Evolutionary conservation across 2,113 vertebrate genomes (phyloP), one percentile per base, ranked within the genome.

Genomic region (Thalassoma bifasciatum): DNA sequence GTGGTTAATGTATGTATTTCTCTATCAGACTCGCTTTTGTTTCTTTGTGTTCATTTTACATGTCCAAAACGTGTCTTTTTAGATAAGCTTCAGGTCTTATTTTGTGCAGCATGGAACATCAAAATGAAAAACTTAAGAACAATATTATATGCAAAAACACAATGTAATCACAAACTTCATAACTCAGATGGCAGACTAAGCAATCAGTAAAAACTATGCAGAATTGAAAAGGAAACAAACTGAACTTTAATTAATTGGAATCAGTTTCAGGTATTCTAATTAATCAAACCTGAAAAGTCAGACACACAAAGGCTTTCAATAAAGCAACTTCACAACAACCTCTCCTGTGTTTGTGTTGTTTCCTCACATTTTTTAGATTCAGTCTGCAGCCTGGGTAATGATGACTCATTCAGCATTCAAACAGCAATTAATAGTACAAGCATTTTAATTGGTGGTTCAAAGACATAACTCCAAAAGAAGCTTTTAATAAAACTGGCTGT

Each of bases 211-310:
- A 38, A 26, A 60, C 52, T 17, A 38, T 63, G 40, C 26, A 63
- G 70, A 62, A 72, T 77, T 5, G n/a, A 8, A 46, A 65, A 37
- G 30, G 77, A 80, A 79, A 74, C 63, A 72, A 72, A 69, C 23
- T 68, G 0, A 59, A 57, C 19, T 71, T 68, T 58, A 79, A 84
- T 82, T 66, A 66, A 50, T 59, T 19, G 12, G 49, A 77, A 49
- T 51, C 24, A 0, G 66, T 78, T 51, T 58, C 62, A 69, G 66
- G 78, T 72, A 81, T 70, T 78, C 21, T 63, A 71, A 83, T 78
- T 8, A 78, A 56, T 69, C 52, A 44, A 23, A 58, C 30, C 59
- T 50, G 46, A 61, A 76, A 51, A 59, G 9, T 44, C 13, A 67
- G 42, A 42, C 49, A 57, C 65, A 51, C 62, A n/a, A 17, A 12